These are phyloP conservation scores for Tetranychus truncatus DNA, from an alignment of 2,888 invertebrate genomes.

Conservation along the genomic window DNA sequence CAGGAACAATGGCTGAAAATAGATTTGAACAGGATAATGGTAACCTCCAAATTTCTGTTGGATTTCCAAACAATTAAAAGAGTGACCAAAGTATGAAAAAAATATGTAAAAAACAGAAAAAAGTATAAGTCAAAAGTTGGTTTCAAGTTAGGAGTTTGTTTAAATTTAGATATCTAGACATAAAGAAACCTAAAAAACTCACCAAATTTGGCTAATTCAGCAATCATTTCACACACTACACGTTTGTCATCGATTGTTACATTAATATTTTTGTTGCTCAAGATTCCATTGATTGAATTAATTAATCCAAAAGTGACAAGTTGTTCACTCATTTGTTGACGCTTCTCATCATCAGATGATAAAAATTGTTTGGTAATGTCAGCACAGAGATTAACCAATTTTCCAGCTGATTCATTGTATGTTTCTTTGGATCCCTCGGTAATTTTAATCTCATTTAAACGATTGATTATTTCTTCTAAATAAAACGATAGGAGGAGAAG, in stretches of 20 bases:
- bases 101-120: too few relatives aligned
- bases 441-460: not conserved
- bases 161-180: not conserved
- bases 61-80: too few relatives aligned
- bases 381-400: not conserved
- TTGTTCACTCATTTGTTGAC: not conserved
- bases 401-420: not conserved
- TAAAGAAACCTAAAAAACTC: slow-evolving; percentile 9
- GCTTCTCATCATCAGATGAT: not conserved
- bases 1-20: not conserved
- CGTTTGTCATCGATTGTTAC: slow-evolving; percentile 1
- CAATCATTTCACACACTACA: slow-evolving; percentile 41
- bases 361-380: not conserved
- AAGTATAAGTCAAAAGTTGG: too few relatives aligned
- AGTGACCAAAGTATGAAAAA: too few relatives aligned
- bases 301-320: not conserved
- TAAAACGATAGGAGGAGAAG: not conserved
- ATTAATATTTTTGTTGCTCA: not conserved
- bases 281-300: not conserved
- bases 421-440: not conserved
- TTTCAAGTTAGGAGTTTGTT: not conserved
- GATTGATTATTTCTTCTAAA: not conserved
- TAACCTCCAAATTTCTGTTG: not conserved
- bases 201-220: slow-evolving; percentile 57
- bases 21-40: not conserved